Base-by-base conservation (phyloP, 2,797 vertebrate genomes). In the Petrocephalus sullivani region DNA sequence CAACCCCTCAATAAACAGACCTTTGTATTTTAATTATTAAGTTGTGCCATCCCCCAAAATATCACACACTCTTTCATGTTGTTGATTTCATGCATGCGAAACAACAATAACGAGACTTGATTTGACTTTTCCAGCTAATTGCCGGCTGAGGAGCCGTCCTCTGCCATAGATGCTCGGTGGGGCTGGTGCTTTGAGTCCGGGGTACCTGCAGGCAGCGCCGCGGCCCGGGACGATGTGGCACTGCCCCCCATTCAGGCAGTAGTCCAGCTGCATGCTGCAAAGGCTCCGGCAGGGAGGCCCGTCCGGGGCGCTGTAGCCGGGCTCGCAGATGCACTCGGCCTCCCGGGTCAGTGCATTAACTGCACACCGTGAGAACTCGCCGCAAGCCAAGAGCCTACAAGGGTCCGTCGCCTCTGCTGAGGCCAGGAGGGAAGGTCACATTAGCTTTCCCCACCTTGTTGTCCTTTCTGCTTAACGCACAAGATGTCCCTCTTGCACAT, bases 301-400 rank as follows among this genome's bases (percentile, higher is more conserved):
- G 0, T 95, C 92, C 90, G 88, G 93, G n/a, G 91, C 94, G 89
- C 89, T 92, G 2, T 96, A 97, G 12, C 97, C 97, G 0, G 96
- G 95, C 64, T 95, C 95, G 10, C 98, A 99, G 60, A 94, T 91
- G 91, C 98, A 99, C 92, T 97, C 95, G 0, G 96, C 96, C 91
- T 98, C 97, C 0, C 92, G 88, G 0, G 95, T 98, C 96, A 94
- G 91, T 67, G 96, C 93, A 61, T 97, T 97, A 67, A 93, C 94
- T 75, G 96, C 78, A 33, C 98, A 99, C 90, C 95, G 95, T 0
- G 97, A 97, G 91, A 97, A 97, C 90, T 98, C 95, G 0, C 96
- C 96, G 78, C 98, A 99, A 1, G 96, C 96, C 95, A 97, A 92
- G 93, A 97, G 97, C 92, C 96, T 98, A 92, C 98, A 99, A 56